phyloP scores from a whole-genome alignment of 2,888 invertebrate genomes.

The Tenodera sinensis region DNA sequence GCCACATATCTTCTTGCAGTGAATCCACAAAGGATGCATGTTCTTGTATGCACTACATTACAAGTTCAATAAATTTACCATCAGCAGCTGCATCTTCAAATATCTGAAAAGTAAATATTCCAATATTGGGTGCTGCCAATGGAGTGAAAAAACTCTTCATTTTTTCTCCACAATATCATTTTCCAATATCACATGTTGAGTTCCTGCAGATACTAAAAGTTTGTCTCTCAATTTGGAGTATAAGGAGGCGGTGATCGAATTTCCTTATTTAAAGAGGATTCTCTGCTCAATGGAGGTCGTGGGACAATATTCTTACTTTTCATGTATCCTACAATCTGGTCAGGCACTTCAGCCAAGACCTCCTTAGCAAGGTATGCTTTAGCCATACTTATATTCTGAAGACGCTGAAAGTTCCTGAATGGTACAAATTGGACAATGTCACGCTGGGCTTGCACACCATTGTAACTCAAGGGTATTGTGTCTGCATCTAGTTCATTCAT shows the following conservation, averaged over 20 bases:
- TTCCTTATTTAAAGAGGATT: not conserved
- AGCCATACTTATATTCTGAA: slow-evolving; percentile 31
- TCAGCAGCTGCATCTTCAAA: too few species aligned
- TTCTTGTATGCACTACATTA: too few species aligned
- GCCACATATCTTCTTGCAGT: too few species aligned
- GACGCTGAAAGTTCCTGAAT: slow-evolving; percentile 44
- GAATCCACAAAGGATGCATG: too few species aligned
- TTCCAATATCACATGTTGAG: not conserved
- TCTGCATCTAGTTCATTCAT: slow-evolving; percentile 61
- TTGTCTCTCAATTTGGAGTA: not conserved
- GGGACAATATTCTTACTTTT: slow-evolving; percentile 39
- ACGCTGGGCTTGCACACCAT: slow-evolving; percentile 48
- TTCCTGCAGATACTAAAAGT: not conserved
- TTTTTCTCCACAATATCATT: not conserved
- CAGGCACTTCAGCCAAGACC: slow-evolving; percentile 55
- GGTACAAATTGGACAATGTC: slow-evolving; percentile 57
- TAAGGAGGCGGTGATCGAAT: not conserved
- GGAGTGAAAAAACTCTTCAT: too few species aligned
- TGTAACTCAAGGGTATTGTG: slow-evolving; percentile 38
- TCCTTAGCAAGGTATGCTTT: slow-evolving; percentile 49
- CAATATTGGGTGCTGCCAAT: too few species aligned
- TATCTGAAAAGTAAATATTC: too few species aligned
- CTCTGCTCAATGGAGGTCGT: not conserved
- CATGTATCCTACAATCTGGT: slow-evolving; percentile 51
- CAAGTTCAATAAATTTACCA: too few species aligned